phyloP scores from a whole-genome alignment of 2,888 invertebrate genomes.

The Anarsia innoxiella region DNA sequence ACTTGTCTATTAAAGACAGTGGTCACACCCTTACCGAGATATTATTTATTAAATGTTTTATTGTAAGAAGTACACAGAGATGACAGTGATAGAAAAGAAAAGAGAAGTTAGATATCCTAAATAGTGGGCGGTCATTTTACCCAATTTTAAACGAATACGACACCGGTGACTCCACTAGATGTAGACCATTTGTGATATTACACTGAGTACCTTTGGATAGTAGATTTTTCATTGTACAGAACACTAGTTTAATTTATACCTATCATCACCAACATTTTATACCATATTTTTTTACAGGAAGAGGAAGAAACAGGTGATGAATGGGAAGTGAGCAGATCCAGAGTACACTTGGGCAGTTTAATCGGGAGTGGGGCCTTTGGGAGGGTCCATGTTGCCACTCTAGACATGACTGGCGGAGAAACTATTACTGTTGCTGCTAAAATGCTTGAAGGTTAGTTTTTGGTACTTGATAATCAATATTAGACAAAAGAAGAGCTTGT shows the following conservation, averaged over 20 bases:
- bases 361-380: conserved; percentile 88
- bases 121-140: too few species aligned
- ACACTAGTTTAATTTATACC: conserved; percentile 80
- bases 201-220: conserved; percentile 95
- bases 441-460: conserved; percentile 78
- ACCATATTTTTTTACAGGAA: conserved; percentile 16
- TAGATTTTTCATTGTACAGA: conserved; percentile 93
- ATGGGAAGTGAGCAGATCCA: conserved; percentile 64
- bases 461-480: too few species aligned
- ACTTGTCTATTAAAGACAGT: too few species aligned
- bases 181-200: conserved; percentile 93
- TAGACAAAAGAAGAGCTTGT: too few species aligned
- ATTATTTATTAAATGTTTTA: too few species aligned
- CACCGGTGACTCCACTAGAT: conserved; percentile 85
- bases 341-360: conserved; percentile 67
- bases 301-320: conserved; percentile 44
- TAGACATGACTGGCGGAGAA: conserved; percentile 68
- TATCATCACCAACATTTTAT: background rate
- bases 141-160: too few species aligned
- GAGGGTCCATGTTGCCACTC: conserved; percentile 79
- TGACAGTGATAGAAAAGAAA: too few species aligned
- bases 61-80: too few species aligned
- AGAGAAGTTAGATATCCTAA: too few species aligned
- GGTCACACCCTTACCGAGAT: too few species aligned
- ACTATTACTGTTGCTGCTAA: conserved; percentile 81